Base-by-base conservation (phyloP, 1,140 invertebrate genomes). In the Lineus longissimus region DNA sequence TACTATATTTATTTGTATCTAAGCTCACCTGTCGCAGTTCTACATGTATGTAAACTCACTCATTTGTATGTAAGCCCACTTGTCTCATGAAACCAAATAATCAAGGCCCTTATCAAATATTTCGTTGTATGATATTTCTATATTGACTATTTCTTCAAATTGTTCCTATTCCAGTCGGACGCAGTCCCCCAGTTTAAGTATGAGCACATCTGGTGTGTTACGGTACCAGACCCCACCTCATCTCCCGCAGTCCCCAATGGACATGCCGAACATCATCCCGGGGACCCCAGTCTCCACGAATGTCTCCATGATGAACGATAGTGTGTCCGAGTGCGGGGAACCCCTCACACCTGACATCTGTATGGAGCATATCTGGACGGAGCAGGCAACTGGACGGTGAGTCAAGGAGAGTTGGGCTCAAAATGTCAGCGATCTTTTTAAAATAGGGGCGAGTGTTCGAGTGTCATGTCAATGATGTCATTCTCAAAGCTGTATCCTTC, bases 301-400 rank as follows among this genome's bases (percentile, higher is more conserved):
- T 65, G 66, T 71, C 13, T 76, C 75, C 13, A 59, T 74, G 15
- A 66, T 76, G 40, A 74, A 75, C 61, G 76, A 79, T 29, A 76
- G 71, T 41, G 54, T 73, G 41, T 63, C 62, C n/a, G 75, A 77
- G 27, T 77, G 81, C 36, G 84, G 87, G 2, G 86, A 90, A 69
- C 90, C 91, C 2, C 81, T 93, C 17, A 89, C 88, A 63, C 92
- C 93, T 0, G 89, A 91, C 69, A 84, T 94, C 56, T 94, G 92
- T 77, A 82, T 95, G 22, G 93, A 95, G 73, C 89, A 92, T 70
- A 82, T 94, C 19, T 95, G 93, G 93, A 91, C 88, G 0, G 93
- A 95, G 45, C 57, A 68, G n/a, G 60, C 67, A 4, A 31, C 55
- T 57, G 55, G 55, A 57, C 22, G 45, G 59, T 55, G n/a, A 54